A percentile compares a stretch with the other conserved stretches of the same genome.
These are phyloP conservation scores for Diorhabda sublineata DNA, from an alignment of 1,140 invertebrate species.

Conservation along the genomic window DNA sequence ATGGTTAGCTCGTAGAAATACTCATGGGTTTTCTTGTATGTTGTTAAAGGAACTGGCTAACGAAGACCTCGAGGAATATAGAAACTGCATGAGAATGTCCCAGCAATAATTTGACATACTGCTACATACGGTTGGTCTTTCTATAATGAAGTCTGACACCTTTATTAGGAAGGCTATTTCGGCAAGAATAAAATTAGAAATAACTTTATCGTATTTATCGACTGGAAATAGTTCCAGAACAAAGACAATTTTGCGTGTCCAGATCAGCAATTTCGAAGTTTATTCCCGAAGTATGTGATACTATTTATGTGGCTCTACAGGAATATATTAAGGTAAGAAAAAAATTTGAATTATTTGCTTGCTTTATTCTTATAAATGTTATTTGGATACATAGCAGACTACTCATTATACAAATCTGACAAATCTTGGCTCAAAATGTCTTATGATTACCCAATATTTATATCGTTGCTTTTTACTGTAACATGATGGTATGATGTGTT, in stretches of 20 bases:
- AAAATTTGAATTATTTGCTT: neutral
- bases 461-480: no score
- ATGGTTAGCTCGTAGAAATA: neutral
- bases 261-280: neutral
- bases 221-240: no score
- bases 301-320: neutral
- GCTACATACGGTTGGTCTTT: neutral
- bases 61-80: neutral
- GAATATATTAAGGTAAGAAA: neutral
- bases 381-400: no score
- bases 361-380: no score
- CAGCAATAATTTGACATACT: neutral
- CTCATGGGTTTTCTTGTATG: neutral
- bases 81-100: neutral
- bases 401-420: no score
- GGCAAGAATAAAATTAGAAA: neutral
- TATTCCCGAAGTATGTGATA: neutral
- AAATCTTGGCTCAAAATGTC: no score
- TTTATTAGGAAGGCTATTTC: neutral
- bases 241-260: no score
- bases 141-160: neutral
- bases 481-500: no score
- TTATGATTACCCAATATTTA: no score
- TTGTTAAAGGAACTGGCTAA: neutral
- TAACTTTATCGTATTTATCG: neutral